Conservation (phyloP, 2,888 invertebrate species). For the Macrophya alboannulata region DNA sequence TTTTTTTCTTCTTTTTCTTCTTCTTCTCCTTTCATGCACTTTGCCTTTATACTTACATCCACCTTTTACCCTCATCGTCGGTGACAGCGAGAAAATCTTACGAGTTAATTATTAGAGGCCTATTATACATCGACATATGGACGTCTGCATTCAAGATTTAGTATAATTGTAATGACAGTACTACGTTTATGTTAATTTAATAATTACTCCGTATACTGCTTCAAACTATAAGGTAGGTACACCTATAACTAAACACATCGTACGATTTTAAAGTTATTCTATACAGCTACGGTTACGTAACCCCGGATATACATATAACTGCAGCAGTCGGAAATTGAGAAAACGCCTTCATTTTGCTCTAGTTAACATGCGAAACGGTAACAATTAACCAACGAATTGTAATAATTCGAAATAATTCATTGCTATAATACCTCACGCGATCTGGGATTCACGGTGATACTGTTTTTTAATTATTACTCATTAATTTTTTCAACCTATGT, state of each 20-base stretch:
- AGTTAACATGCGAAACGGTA: neutral
- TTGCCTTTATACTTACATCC: neutral
- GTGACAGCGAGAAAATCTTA: neutral
- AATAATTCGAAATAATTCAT: neutral
- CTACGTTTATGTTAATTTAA: slow-evolving; percentile 20
- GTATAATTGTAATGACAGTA: neutral
- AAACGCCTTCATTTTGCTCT: neutral
- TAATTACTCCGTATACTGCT: neutral
- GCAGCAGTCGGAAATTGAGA: slow-evolving; percentile 7
- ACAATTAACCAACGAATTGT: neutral
- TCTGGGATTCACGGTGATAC: neutral
- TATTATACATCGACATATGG: neutral
- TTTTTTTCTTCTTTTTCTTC: neutral
- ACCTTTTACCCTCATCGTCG: neutral
- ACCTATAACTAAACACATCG: neutral
- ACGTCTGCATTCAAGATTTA: slow-evolving; percentile 3
- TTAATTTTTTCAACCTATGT: too few relatives aligned
- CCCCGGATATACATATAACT: slow-evolving; percentile 4
- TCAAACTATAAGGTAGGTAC: neutral
- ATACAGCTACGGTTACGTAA: neutral
- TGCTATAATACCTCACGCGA: neutral
- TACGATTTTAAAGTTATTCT: neutral
- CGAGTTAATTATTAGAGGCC: neutral
- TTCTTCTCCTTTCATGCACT: neutral
- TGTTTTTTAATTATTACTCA: neutral